Conservation (phyloP, 2,113 vertebrate genomes). For the Daboia siamensis region DNA sequence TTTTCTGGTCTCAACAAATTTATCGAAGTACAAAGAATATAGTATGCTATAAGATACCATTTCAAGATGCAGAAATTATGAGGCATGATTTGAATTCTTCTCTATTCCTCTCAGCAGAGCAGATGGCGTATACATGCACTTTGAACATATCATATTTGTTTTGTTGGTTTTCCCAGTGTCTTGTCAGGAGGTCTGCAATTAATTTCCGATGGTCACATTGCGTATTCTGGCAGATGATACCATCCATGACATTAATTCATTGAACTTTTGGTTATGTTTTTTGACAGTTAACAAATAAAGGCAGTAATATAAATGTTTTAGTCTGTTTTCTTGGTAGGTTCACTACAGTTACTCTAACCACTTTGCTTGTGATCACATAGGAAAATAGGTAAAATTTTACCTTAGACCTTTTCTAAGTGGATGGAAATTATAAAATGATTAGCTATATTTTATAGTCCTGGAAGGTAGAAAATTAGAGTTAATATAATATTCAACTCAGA, state of each 20-base stretch:
- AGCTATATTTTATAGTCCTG: neutral
- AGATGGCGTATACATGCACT: too few relatives aligned
- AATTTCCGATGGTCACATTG: neutral
- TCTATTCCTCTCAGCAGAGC: neutral
- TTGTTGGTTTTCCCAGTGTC: neutral
- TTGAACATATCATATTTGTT: neutral
- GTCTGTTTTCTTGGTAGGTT: too few relatives aligned
- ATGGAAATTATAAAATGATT: neutral
- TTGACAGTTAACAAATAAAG: neutral
- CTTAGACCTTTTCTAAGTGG: neutral
- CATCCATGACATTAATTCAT: neutral
- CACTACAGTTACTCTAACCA: too few relatives aligned
- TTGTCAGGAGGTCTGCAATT: neutral
- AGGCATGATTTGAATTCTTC: neutral
- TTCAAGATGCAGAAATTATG: neutral
- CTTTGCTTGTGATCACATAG: neutral
- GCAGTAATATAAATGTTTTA: neutral
- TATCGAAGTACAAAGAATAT: neutral
- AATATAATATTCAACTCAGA: neutral
- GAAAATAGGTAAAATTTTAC: neutral
- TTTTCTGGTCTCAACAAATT: neutral
- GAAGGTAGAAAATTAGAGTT: neutral
- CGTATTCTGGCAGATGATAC: neutral
- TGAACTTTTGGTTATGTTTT: neutral
- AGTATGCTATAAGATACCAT: neutral